These are phyloP conservation scores for Hirundichthys speculiger DNA, from an alignment of 2,113 vertebrate species.

Conservation along the genomic window DNA sequence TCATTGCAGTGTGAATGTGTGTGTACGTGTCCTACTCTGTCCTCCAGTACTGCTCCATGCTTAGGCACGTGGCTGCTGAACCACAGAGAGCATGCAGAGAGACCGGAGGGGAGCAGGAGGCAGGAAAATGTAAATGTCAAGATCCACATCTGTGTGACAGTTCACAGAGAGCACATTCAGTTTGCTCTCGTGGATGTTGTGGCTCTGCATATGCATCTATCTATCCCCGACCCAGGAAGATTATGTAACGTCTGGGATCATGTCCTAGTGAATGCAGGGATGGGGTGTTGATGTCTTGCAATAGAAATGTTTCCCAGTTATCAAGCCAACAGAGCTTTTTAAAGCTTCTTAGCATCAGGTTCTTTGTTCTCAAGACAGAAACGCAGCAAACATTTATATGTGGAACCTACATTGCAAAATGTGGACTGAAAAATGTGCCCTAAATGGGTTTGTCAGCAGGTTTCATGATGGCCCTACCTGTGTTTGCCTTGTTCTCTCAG, in stretches of 20 bases:
- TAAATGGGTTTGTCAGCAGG: too few relatives aligned
- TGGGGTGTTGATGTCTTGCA: not conserved
- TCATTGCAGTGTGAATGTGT: conserved; percentile 58
- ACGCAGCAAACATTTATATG: not conserved
- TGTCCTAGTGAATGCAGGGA: conserved; percentile 41
- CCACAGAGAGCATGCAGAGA: conserved; percentile 46
- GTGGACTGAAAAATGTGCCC: too few relatives aligned
- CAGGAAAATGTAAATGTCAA: conserved; percentile 22
- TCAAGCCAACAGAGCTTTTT: not conserved
- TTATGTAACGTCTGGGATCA: conserved; percentile 71
- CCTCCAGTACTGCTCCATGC: conserved; percentile 60
- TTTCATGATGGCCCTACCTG: too few relatives aligned
- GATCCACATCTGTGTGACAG: conserved; percentile 21
- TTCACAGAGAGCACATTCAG: not conserved
- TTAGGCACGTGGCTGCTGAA: conserved; percentile 61
- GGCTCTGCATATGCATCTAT: conserved; percentile 7
- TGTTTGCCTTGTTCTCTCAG: too few relatives aligned
- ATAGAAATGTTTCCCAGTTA: not conserved
- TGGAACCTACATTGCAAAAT: too few relatives aligned
- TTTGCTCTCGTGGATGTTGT: not conserved
- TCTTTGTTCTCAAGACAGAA: too few relatives aligned
- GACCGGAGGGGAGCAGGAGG: conserved; percentile 40
- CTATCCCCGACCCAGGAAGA: conserved; percentile 23
- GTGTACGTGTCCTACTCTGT: too few relatives aligned
- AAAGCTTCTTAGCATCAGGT: not conserved